Percentiles rank a stretch among this genome's conserved stretches.
phyloP scores from a whole-genome alignment of 2,888 invertebrate species.

The Drosophila algonquin region DNA sequence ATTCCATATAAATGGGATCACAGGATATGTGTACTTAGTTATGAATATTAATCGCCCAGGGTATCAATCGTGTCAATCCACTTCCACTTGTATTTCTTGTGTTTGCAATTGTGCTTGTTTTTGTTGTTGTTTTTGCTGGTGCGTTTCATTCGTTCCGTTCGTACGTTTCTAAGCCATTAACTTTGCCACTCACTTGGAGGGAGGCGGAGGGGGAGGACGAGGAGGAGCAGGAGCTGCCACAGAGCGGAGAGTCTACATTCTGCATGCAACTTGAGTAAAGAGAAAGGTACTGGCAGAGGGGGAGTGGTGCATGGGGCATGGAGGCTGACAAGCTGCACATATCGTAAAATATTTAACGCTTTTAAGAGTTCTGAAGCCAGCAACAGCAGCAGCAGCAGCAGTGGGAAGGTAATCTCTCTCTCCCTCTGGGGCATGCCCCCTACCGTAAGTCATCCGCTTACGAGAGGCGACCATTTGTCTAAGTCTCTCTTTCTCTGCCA shows the following conservation, averaged over 20 bases:
- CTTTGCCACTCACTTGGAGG: conserved; percentile 32
- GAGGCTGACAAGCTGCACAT: conserved; percentile 38
- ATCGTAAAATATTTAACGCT: conserved; percentile 79
- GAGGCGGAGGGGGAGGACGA: background rate
- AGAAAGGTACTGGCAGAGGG: background rate
- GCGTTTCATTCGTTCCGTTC: conserved; percentile 69
- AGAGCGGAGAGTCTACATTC: background rate
- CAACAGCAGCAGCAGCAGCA: conserved; percentile 16
- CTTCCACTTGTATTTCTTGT: background rate
- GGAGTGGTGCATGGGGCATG: background rate
- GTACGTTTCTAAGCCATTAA: conserved; percentile 74
- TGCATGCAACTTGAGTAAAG: background rate
- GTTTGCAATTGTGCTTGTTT: conserved; percentile 21
- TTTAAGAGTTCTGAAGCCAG: conserved; percentile 66
- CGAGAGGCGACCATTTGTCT: conserved; percentile 65
- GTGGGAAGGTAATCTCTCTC: conserved; percentile 8
- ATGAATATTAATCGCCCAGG: background rate
- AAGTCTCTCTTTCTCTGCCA: conserved; percentile 32
- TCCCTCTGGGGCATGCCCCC: conserved; percentile 3
- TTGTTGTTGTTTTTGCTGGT: conserved; percentile 62
- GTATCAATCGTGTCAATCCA: background rate
- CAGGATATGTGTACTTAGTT: too few species aligned
- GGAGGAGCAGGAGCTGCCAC: background rate
- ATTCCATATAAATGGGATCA: too few species aligned
- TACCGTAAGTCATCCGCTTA: conserved; percentile 45